Conservation (phyloP, 1,140 invertebrate genomes). For the Scylla paramamosain region DNA sequence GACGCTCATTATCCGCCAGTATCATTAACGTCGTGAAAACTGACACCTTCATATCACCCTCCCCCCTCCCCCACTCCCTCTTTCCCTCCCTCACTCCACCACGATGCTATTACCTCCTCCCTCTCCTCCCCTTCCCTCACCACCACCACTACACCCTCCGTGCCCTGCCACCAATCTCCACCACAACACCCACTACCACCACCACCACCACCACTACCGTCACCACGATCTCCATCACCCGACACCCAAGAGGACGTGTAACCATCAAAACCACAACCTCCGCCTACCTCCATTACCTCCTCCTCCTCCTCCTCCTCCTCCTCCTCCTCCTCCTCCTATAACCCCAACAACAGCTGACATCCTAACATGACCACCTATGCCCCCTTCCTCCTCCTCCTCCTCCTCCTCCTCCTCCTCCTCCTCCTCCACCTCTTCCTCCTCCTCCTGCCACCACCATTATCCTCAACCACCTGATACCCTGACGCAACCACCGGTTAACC, state of each 20-base stretch:
- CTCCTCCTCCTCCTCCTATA: background rate
- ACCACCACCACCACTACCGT: background rate
- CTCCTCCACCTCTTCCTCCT: background rate
- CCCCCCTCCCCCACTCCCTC: background rate
- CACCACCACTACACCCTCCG: background rate
- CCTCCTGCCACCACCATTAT: background rate
- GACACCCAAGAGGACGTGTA: background rate
- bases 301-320: slow-evolving; percentile 17
- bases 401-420: background rate
- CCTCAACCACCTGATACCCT: background rate
- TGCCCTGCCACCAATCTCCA: too few species aligned
- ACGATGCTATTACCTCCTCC: background rate
- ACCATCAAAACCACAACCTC: background rate
- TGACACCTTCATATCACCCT: background rate
- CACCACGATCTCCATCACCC: background rate
- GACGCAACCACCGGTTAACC: background rate
- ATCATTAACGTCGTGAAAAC: too few species aligned
- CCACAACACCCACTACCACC: too few species aligned
- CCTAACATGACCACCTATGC: background rate
- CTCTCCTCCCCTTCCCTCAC: background rate
- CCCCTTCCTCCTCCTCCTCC: background rate
- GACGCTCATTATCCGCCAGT: too few species aligned
- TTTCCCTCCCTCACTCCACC: background rate
- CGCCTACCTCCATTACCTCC: background rate
- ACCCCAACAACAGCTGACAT: background rate